Evolutionary conservation across 2,888 invertebrate species (phyloP), one percentile per base, ranked within the genome.

Genomic region (Melangyna quadrimaculata): DNA sequence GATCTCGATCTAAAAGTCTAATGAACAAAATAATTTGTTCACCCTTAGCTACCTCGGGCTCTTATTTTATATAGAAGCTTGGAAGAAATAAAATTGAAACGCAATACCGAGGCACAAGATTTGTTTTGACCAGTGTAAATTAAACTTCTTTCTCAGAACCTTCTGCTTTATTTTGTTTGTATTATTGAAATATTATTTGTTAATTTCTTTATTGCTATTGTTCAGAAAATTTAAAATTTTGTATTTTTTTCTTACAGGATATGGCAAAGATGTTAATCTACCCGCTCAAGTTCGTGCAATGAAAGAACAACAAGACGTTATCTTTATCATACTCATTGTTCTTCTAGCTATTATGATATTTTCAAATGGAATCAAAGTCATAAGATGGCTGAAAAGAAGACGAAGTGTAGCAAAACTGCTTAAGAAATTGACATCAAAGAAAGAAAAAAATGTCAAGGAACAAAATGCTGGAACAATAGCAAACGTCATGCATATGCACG

Each of bases 401-500:
- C 89, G 89, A 2, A 89, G 88, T 73, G 27, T 90, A 4, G 80
- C 87, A 0, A 75, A 87, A 10, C 53, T 90, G 32, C 61, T 90
- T n/a, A 88, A 88, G 48, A 89, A 90, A 9, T 53, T 91, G 43
- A 87, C 89, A 22, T 77, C 89, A 3, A 91, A 86, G 19, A 88
- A 89, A 29, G 70, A 78, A 2, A 48, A 88, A n/a, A 89, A 89
- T 72, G 88, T 88, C 45, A 91, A 91, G 82, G 90, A 90, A 53
- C 87, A 89, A 6, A 87, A 88, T 83, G 89, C 90, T 40, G 91
- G 89, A 14, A 91, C 91, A 29, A 91, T 91, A 88, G 88, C 88
- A 55, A 91, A 91, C 88, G 86, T 90, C 17, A 90, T 88, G 89
- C 89, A 90, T 32, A 89, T 90, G 65, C 89, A 90, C 74, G 91